Evolutionary conservation across 2,888 invertebrate species (phyloP).

Genomic region (Eremobia ochroleuca): DNA sequence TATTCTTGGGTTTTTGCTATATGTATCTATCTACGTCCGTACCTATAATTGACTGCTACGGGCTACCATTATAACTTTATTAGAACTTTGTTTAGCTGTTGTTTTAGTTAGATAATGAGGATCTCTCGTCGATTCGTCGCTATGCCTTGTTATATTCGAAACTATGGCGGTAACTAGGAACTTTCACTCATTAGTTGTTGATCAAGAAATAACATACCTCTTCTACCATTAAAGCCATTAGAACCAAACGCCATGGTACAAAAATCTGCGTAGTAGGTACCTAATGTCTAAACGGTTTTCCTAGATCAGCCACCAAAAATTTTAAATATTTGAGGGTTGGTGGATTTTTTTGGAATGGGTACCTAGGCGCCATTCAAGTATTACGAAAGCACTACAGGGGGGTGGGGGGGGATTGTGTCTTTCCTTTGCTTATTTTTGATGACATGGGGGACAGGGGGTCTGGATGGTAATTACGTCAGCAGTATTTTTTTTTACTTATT

Average conservation of each 20-base stretch:
- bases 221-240: not conserved
- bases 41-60: conserved; percentile 5
- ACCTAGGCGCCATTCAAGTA: no score
- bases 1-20: no score
- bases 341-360: no score
- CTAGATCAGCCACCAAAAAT: not conserved
- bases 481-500: no score
- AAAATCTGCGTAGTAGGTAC: not conserved
- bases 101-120: conserved; percentile 47
- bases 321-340: no score
- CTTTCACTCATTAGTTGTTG: conserved; percentile 25
- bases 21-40: no score
- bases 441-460: no score
- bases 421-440: no score
- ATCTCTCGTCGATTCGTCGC: not conserved
- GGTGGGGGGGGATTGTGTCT: no score
- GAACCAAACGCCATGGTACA: not conserved
- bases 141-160: conserved; percentile 14
- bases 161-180: conserved; percentile 8
- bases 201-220: conserved; percentile 13
- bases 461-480: no score
- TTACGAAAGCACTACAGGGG: no score
- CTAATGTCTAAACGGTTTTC: not conserved
- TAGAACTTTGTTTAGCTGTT: conserved; percentile 43
- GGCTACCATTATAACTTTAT: conserved; percentile 48